Conservation (phyloP, 2,888 invertebrate genomes). For the Beris chalybata region DNA sequence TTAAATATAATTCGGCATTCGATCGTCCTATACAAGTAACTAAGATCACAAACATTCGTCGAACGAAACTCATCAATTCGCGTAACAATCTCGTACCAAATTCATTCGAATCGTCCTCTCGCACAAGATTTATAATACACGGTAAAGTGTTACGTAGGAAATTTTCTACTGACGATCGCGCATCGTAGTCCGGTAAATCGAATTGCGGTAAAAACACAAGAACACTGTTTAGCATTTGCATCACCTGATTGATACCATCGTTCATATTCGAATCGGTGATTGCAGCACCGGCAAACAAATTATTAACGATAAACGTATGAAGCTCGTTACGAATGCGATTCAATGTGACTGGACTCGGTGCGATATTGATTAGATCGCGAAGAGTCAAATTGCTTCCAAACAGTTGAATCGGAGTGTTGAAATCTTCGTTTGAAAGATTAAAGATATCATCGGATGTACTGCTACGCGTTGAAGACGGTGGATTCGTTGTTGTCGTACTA, state of each 20-base stretch:
- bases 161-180: conserved; percentile 52
- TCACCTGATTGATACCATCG: conserved; percentile 47
- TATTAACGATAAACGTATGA: conserved; percentile 46
- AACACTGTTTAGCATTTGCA: conserved; percentile 49
- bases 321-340: conserved; percentile 48
- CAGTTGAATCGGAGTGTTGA: conserved; percentile 37
- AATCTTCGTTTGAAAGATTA: conserved; percentile 30
- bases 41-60: conserved; percentile 51
- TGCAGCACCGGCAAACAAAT: conserved; percentile 48
- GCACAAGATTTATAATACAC: conserved; percentile 46
- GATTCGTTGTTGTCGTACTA: conserved; percentile 34
- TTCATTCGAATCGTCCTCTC: conserved; percentile 42
- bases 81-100: conserved; percentile 50
- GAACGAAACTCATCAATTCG: conserved; percentile 48
- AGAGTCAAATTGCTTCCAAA: conserved; percentile 40
- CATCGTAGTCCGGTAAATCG: conserved; percentile 51
- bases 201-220: conserved; percentile 51
- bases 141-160: conserved; percentile 49
- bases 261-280: conserved; percentile 49
- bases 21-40: conserved; percentile 50
- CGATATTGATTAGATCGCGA: conserved; percentile 38
- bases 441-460: conserved; percentile 2
- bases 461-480: conserved; percentile 32
- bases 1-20: conserved; percentile 52
- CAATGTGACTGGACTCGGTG: conserved; percentile 39